Evolutionary conservation across 2,888 invertebrate genomes (phyloP).

Genomic region (Lacanobia oleracea): DNA sequence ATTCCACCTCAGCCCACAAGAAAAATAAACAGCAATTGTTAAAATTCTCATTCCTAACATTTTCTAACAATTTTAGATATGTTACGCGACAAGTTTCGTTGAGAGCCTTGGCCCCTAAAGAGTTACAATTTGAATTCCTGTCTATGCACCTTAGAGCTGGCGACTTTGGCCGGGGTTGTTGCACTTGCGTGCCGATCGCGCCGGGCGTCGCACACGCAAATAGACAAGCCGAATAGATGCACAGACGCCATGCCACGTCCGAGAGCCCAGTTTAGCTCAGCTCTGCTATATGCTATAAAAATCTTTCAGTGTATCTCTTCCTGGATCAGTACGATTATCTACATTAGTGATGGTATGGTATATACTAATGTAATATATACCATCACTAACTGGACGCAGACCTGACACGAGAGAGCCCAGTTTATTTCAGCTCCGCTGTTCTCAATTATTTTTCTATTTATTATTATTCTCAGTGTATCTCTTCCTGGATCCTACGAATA

Average conservation of each 20-base stretch:
- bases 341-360: slow-evolving; percentile 19
- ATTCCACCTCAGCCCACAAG: too few species aligned
- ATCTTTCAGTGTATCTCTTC: slow-evolving; percentile 33
- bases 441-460: slow-evolving; percentile 8
- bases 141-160: slow-evolving; percentile 32
- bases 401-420: slow-evolving; percentile 16
- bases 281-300: slow-evolving; percentile 34
- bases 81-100: neutral
- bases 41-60: neutral
- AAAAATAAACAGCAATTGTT: too few species aligned
- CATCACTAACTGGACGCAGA: too few species aligned
- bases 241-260: slow-evolving; percentile 29
- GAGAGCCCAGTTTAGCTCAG: slow-evolving; percentile 27
- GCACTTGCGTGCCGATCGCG: slow-evolving; percentile 58
- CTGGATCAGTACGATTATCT: slow-evolving; percentile 16
- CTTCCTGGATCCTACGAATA: slow-evolving; percentile 31
- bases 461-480: neutral
- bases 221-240: slow-evolving; percentile 63
- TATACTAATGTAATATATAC: too few species aligned
- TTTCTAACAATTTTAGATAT: neutral
- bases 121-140: slow-evolving; percentile 12
- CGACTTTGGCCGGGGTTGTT: slow-evolving; percentile 61
- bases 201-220: slow-evolving; percentile 59
- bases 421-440: slow-evolving; percentile 29
- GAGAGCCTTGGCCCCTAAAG: neutral